Conservation (phyloP, 2,113 vertebrate genomes). For the Cinclus cinclus region DNA sequence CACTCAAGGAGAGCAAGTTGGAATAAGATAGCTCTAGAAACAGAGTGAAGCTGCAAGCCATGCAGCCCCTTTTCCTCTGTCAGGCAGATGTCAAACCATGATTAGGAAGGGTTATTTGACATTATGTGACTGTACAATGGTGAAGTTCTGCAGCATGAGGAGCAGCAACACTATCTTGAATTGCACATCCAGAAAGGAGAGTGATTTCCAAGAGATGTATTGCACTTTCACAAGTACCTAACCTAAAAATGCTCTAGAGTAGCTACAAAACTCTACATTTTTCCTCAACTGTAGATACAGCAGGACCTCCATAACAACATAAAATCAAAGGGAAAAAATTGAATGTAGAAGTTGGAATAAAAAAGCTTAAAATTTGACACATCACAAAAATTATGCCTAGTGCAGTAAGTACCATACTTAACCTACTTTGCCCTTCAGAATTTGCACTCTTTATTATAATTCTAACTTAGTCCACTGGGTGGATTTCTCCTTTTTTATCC, state of each 20-base stretch:
- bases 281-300: not conserved
- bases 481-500: constrained; percentile 37
- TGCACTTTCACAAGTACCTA: not conserved
- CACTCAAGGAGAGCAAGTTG: not conserved
- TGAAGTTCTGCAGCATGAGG: not conserved
- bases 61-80: not conserved
- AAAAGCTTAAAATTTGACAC: not conserved
- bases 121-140: not conserved
- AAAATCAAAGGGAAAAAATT: not conserved
- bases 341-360: not conserved
- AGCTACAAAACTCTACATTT: not conserved
- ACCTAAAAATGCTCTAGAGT: not conserved
- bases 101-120: not conserved
- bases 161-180: not conserved
- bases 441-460: constrained; percentile 37
- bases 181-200: not conserved
- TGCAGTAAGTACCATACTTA: not conserved
- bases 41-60: not conserved
- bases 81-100: not conserved
- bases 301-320: not conserved
- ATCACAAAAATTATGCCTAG: not conserved
- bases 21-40: not conserved
- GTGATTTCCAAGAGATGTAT: not conserved
- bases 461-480: constrained; percentile 29
- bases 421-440: constrained; percentile 27